A percentile compares a stretch with the other conserved stretches of the same genome.
These are phyloP conservation scores for Athene cunicularia DNA, from an alignment of 2,113 vertebrate species.

Conservation along the genomic window DNA sequence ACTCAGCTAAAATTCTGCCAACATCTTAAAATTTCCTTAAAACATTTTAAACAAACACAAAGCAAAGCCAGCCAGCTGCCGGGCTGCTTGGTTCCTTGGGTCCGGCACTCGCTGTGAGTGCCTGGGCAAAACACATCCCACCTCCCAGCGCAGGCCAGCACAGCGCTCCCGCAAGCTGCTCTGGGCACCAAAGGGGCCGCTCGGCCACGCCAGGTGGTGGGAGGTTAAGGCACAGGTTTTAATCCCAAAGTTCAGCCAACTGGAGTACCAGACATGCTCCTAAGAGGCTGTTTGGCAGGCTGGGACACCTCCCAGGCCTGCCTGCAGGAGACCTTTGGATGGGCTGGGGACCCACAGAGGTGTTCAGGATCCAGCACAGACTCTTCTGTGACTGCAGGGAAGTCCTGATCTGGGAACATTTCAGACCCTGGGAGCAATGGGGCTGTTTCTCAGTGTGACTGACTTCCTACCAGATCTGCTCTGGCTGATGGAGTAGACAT, in stretches of 20 bases:
- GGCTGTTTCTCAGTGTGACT: neutral
- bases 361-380: neutral
- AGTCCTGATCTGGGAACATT: neutral
- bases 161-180: neutral
- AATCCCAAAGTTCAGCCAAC: neutral
- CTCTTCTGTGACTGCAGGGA: neutral
- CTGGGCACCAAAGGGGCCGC: rapidly evolving
- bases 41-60: neutral
- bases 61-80: neutral
- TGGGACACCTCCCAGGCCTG: neutral
- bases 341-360: neutral
- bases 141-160: neutral
- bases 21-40: slow-evolving; percentile 3
- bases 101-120: neutral
- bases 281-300: neutral
- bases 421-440: neutral
- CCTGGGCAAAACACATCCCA: neutral
- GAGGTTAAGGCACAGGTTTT: slow-evolving; percentile 63
- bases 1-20: neutral
- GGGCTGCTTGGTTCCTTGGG: neutral
- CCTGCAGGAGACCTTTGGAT: neutral
- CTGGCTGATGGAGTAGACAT: rapidly evolving
- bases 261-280: rapidly evolving
- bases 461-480: neutral
- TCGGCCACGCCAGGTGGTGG: rapidly evolving